phyloP scores from a whole-genome alignment of 2,797 vertebrate species.

The Paedocypris micromegethes region DNA sequence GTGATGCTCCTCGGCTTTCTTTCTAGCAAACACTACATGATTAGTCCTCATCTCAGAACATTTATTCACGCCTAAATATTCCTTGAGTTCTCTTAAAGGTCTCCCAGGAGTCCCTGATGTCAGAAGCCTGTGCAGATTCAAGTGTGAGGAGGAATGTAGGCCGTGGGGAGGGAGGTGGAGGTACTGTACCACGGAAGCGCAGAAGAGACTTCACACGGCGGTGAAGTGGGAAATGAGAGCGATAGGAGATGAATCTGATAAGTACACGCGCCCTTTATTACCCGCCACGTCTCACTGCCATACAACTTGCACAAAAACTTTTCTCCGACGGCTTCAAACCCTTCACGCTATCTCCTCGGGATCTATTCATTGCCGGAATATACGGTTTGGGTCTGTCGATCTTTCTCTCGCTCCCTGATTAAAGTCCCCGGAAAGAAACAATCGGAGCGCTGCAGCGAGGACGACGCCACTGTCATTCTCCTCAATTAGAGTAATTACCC shows the following conservation, averaged over 20 bases:
- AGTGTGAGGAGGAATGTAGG: slow-evolving; percentile 37
- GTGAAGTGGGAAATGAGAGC: slow-evolving; percentile 60
- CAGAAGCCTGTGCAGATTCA: slow-evolving; percentile 55
- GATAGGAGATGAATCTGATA: slow-evolving; percentile 60
- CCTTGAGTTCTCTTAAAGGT: slow-evolving; percentile 54
- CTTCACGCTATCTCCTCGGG: not conserved
- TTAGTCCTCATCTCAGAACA: slow-evolving; percentile 14
- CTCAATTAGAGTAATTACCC: slow-evolving; percentile 77
- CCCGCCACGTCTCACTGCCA: slow-evolving; percentile 10
- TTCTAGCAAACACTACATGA: not conserved
- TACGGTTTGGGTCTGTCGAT: slow-evolving; percentile 29
- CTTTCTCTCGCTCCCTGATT: slow-evolving; percentile 44
- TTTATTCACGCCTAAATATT: slow-evolving; percentile 53
- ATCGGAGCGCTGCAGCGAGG: slow-evolving; percentile 53
- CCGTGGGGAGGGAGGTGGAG: slow-evolving; percentile 13
- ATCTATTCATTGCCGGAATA: slow-evolving; percentile 16
- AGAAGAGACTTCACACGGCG: slow-evolving; percentile 38
- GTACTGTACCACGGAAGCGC: slow-evolving; percentile 40
- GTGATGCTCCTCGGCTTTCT: no score
- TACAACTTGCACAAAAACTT: slow-evolving; percentile 26
- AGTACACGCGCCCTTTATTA: slow-evolving; percentile 57
- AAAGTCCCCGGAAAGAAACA: slow-evolving; percentile 51
- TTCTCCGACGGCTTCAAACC: slow-evolving; percentile 15
- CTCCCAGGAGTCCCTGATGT: slow-evolving; percentile 57
- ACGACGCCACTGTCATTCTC: slow-evolving; percentile 64